Conservation (phyloP, 1,140 invertebrate genomes). For the Cyrtorhinus lividipennis region DNA sequence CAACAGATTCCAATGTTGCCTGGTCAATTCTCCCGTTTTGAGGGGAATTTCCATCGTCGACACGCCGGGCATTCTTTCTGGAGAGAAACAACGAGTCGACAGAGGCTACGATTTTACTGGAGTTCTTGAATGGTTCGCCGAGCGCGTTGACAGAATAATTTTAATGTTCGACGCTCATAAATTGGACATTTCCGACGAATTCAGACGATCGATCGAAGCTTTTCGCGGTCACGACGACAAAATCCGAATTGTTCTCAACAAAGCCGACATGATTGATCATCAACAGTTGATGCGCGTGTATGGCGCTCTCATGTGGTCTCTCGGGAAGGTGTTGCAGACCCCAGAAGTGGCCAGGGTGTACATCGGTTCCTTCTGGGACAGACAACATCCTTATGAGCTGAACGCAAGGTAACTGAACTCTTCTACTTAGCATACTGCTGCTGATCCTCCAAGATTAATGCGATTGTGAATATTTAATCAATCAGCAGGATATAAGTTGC, state of each 20-base stretch:
- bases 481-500: too few relatives aligned
- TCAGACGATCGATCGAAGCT: conserved; percentile 84
- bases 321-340: conserved; percentile 59
- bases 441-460: too few relatives aligned
- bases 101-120: conserved; percentile 87
- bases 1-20: conserved; percentile 64
- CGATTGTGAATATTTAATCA: too few relatives aligned
- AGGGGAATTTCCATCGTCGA: conserved; percentile 63
- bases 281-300: conserved; percentile 98
- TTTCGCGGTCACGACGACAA: conserved; percentile 94
- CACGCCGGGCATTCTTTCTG: conserved; percentile 53
- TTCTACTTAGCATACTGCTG: too few relatives aligned
- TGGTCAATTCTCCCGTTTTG: conserved; percentile 44
- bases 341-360: conserved; percentile 67
- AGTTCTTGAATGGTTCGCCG: conserved; percentile 97
- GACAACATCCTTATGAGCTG: conserved; percentile 51
- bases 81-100: conserved; percentile 59
- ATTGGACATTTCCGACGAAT: conserved; percentile 97
- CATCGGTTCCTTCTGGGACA: conserved; percentile 68
- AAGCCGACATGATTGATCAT: conserved; percentile 97
- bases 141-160: conserved; percentile 93
- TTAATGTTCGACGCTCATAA: conserved; percentile 98
- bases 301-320: conserved; percentile 88
- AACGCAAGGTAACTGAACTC: conserved; percentile 38
- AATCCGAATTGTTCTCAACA: conserved; percentile 96